phyloP scores from a whole-genome alignment of 2,888 invertebrate species.

The Ferrisia virgata region DNA sequence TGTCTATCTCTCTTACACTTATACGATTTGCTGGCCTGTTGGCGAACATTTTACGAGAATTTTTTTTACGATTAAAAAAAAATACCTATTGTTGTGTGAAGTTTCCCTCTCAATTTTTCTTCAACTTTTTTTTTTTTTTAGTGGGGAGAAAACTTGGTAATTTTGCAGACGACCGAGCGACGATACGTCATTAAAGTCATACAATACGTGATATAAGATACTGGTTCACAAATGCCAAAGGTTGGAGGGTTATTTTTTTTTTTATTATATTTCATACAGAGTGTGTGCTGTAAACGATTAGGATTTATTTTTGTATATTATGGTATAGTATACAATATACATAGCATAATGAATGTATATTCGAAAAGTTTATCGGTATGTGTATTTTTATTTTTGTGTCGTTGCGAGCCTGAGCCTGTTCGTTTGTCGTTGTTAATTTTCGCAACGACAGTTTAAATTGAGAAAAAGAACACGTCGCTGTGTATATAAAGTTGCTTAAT shows the following conservation, averaged over 20 bases:
- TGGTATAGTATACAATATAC: background rate
- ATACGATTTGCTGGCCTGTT: background rate
- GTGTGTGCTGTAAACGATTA: background rate
- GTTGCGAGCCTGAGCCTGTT: background rate
- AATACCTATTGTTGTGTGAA: background rate
- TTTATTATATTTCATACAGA: no score
- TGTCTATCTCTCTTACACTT: background rate
- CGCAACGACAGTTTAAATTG: conserved; percentile 27
- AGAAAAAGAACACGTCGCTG: conserved; percentile 19
- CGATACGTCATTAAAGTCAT: background rate
- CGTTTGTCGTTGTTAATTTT: background rate
- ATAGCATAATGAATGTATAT: background rate
- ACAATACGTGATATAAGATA: no score
- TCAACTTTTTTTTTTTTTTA: background rate
- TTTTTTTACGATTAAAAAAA: background rate
- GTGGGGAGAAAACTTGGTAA: no score
- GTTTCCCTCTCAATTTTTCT: background rate
- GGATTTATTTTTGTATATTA: background rate
- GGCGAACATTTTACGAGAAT: background rate
- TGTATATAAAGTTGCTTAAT: conserved; percentile 34
- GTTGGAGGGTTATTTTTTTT: background rate
- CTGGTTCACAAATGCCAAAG: background rate
- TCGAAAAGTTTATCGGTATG: background rate
- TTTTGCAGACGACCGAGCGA: no score
- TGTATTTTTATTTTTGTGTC: conserved; percentile 26